Conservation (phyloP, 2,888 invertebrate species). For the Drosophila planitibia region DNA sequence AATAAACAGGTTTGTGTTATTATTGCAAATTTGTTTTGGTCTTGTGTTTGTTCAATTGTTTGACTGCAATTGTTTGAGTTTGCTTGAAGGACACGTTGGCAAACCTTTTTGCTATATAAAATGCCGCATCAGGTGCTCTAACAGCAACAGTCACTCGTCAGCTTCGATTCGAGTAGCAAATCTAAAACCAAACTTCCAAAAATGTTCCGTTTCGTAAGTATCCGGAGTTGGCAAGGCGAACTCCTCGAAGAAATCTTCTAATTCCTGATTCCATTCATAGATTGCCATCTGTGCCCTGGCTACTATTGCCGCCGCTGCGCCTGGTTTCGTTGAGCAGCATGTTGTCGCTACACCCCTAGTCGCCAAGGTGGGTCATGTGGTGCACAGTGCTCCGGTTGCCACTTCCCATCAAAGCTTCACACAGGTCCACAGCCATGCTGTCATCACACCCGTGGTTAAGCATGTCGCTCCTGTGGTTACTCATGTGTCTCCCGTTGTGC, state of each 20-base stretch:
- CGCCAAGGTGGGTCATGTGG: constrained; percentile 79
- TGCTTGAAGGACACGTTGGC: constrained; percentile 63
- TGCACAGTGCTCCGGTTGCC: constrained; percentile 84
- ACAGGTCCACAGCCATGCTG: constrained; percentile 86
- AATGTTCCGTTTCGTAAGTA: constrained; percentile 85
- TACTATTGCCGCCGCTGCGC: constrained; percentile 82
- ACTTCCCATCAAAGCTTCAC: constrained; percentile 87
- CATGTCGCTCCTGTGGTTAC: constrained; percentile 50
- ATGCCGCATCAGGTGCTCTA: constrained; percentile 12
- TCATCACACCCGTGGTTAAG: constrained; percentile 74
- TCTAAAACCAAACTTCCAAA: constrained; percentile 49
- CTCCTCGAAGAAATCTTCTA: not conserved
- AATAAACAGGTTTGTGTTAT: constrained; percentile 50
- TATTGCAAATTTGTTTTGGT: constrained; percentile 38
- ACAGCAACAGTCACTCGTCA: constrained; percentile 67
- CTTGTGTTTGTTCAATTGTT: constrained; percentile 26
- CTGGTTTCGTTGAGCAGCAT: constrained; percentile 77
- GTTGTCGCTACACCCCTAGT: constrained; percentile 79
- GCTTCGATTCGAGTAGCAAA: constrained; percentile 47
- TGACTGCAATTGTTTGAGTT: constrained; percentile 27
- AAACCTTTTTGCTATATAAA: constrained; percentile 58
- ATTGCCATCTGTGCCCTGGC: constrained; percentile 78
- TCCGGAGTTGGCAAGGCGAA: not conserved
- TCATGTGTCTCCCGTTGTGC: constrained; percentile 52
- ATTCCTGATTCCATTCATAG: constrained; percentile 28